Conservation (phyloP, 2,888 invertebrate genomes). For the Chirona hameri region DNA sequence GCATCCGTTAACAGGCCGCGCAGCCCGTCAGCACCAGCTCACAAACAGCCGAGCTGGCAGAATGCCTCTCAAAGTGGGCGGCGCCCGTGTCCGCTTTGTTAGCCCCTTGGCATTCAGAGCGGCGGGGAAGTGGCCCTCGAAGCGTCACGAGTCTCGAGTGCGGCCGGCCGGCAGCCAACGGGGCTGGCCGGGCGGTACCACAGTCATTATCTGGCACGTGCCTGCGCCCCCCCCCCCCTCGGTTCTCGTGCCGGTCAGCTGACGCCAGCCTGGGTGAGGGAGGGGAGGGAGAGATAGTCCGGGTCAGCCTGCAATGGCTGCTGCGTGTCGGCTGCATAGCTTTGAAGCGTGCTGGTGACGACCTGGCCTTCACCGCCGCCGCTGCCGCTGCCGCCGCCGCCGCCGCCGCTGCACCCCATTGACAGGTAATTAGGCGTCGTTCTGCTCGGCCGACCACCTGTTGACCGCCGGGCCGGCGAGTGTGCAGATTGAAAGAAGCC, state of each 20-base stretch:
- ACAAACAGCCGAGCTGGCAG: neutral
- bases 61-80: no score
- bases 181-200: neutral
- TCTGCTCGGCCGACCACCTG: neutral
- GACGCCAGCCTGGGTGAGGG: neutral
- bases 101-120: no score
- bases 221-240: neutral
- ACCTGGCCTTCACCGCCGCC: no score
- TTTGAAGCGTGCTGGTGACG: no score
- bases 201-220: neutral
- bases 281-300: no score
- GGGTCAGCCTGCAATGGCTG: no score
- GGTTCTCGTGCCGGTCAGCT: neutral
- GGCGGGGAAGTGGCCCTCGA: neutral
- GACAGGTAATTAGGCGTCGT: conserved; percentile 5
- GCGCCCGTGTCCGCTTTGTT: no score
- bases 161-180: neutral
- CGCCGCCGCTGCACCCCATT: neutral
- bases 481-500: conserved; percentile 1
- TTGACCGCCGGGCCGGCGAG: neutral
- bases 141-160: neutral
- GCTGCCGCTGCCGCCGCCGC: neutral
- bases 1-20: neutral
- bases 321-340: no score
- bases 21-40: neutral